A percentile compares a stretch with the other conserved stretches of the same genome.
phyloP scores from a whole-genome alignment of 2,113 vertebrate species.

The Oreocharis arfaki region DNA sequence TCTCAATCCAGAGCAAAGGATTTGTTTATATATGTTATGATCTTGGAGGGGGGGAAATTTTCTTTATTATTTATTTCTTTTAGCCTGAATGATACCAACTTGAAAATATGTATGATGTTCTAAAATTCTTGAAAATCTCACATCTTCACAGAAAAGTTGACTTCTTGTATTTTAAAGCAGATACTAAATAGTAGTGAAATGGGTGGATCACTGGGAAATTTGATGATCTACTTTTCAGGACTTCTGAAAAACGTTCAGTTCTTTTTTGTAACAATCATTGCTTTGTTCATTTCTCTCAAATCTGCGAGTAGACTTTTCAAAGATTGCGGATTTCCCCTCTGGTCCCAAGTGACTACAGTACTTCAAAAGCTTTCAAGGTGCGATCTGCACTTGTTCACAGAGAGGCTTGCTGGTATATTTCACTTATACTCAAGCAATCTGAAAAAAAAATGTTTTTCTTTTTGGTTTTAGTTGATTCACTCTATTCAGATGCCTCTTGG shows the following conservation, averaged over 20 bases:
- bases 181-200: not conserved
- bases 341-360: not conserved
- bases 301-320: not conserved
- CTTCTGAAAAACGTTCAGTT: not conserved
- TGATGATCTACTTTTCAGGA: not conserved
- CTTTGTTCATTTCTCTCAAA: not conserved
- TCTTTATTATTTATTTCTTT: not conserved
- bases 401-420: not conserved
- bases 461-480: constrained; percentile 75
- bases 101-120: not conserved
- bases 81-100: not conserved
- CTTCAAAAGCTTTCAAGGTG: not conserved
- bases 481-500: constrained; percentile 74
- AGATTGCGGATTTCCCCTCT: not conserved
- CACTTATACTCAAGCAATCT: not conserved
- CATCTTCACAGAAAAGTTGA: not conserved
- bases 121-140: not conserved
- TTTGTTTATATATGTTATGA: not conserved
- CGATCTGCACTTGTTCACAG: not conserved
- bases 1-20: not conserved
- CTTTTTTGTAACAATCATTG: not conserved
- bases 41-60: not conserved
- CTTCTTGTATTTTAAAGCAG: not conserved
- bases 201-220: not conserved
- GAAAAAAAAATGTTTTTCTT: not conserved